These are phyloP conservation scores for Astropecten irregularis DNA, from an alignment of 53 echinoderm and acorn worm species.

Conservation along the genomic window DNA sequence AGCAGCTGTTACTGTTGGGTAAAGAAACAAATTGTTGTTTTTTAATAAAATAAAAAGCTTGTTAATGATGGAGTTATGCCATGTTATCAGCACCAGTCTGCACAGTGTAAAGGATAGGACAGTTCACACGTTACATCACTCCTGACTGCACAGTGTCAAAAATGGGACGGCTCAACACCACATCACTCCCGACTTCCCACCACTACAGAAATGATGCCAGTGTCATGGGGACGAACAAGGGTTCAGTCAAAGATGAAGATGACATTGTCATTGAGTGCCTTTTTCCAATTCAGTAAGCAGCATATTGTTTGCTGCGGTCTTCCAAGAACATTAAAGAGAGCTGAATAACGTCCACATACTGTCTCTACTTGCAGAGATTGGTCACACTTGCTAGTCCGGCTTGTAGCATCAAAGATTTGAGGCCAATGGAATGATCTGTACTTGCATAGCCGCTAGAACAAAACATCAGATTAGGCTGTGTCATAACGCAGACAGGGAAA, in stretches of 20 bases:
- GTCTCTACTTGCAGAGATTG: not conserved
- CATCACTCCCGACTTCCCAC: not conserved
- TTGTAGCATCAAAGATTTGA: too few relatives aligned
- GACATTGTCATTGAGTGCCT: conserved; percentile 2
- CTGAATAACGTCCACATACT: conserved; percentile 3
- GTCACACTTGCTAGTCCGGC: not conserved
- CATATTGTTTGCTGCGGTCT: conserved; percentile 22
- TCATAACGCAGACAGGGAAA: too few relatives aligned
- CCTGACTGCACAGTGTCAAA: too few relatives aligned
- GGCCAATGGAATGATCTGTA: too few relatives aligned
- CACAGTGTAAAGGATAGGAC: not conserved
- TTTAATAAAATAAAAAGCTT: not conserved
- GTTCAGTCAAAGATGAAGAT: not conserved
- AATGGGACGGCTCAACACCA: too few relatives aligned
- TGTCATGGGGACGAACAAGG: not conserved
- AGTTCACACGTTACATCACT: too few relatives aligned
- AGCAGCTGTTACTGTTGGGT: conserved; percentile 31
- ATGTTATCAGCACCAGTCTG: conserved; percentile 9
- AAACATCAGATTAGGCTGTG: too few relatives aligned
- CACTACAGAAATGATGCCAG: not conserved
- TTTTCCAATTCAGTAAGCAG: not conserved
- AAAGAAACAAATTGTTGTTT: not conserved
- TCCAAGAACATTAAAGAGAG: conserved; percentile 30
- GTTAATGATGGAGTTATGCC: conserved; percentile 41
- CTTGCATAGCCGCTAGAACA: too few relatives aligned